These are phyloP conservation scores for Synanceia verrucosa DNA, from an alignment of 2,797 vertebrate species.

Conservation along the genomic window DNA sequence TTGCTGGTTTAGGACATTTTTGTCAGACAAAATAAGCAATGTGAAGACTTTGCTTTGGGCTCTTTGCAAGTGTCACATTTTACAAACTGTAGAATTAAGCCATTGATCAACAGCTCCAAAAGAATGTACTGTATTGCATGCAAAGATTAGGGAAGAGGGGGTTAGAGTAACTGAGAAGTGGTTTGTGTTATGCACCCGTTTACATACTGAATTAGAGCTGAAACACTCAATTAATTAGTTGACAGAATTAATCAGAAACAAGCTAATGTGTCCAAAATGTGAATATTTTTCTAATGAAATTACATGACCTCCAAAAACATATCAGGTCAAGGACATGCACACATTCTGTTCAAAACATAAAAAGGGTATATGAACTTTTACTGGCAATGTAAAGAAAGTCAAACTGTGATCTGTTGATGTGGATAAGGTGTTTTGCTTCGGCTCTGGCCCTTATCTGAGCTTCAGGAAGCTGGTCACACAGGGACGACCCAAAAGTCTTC, in stretches of 20 bases:
- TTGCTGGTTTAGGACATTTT: background rate
- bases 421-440: conserved; percentile 3
- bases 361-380: background rate
- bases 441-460: conserved; percentile 49
- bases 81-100: background rate
- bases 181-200: background rate
- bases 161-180: background rate
- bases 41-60: background rate
- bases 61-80: background rate
- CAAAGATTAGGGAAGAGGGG: background rate
- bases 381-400: background rate
- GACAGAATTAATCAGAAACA: background rate
- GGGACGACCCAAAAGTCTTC: conserved; percentile 51
- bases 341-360: background rate
- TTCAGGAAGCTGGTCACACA: conserved; percentile 58
- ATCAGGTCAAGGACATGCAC: background rate
- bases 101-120: background rate
- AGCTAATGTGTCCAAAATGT: background rate
- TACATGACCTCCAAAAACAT: background rate
- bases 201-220: background rate
- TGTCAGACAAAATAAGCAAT: background rate
- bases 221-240: background rate
- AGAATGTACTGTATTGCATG: background rate
- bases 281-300: background rate
- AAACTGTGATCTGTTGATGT: background rate